Conservation (phyloP, 2,797 vertebrate genomes). For the Rhodeus uyekii region DNA sequence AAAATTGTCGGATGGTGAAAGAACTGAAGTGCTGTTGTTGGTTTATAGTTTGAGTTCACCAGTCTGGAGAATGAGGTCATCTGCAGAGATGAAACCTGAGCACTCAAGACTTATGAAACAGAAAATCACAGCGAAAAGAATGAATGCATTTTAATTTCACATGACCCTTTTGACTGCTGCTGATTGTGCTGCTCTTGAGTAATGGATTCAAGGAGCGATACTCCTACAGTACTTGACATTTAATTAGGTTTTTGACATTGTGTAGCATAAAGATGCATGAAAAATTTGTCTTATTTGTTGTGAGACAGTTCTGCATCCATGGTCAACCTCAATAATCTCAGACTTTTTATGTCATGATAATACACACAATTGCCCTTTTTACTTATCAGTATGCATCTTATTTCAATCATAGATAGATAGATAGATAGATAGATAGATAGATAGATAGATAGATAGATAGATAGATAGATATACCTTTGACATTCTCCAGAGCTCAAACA, state of each 20-base stretch:
- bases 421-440: too few relatives aligned
- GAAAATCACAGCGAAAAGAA: too few relatives aligned
- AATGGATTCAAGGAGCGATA: not conserved
- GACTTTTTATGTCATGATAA: not conserved
- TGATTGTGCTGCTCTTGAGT: not conserved
- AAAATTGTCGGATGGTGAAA: not conserved
- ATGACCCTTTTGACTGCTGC: conserved; percentile 1
- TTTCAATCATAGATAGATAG: too few relatives aligned
- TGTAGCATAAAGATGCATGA: not conserved
- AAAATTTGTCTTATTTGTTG: not conserved
- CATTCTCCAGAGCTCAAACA: too few relatives aligned
- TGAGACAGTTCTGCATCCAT: not conserved
- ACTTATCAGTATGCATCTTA: too few relatives aligned
- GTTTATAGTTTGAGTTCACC: conserved; percentile 9
- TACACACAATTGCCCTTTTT: not conserved
- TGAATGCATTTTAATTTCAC: conserved; percentile 1
- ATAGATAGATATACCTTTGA: too few relatives aligned
- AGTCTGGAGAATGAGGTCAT: not conserved
- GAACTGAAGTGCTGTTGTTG: not conserved
- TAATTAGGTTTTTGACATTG: not conserved
- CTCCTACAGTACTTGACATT: not conserved
- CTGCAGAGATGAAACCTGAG: conserved; percentile 9
- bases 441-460: too few relatives aligned
- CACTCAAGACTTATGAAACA: not conserved
- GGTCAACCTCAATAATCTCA: too few relatives aligned